phyloP scores from a whole-genome alignment of 2,113 vertebrate genomes.

The Euleptes europaea region DNA sequence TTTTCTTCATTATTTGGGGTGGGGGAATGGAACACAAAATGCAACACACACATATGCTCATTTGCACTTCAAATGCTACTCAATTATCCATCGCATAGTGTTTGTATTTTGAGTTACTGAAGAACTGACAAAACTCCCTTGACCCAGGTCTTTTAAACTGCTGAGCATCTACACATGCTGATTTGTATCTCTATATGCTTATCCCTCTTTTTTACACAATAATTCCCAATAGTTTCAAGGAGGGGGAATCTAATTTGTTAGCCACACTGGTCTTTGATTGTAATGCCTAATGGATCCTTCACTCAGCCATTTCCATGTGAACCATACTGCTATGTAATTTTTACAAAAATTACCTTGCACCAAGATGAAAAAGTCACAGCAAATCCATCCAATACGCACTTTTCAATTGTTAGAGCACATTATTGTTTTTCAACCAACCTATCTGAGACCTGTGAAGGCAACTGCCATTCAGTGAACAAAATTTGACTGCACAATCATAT shows the following conservation, averaged over 20 bases:
- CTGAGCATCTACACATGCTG: background rate
- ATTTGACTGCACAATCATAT: background rate
- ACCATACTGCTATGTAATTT: background rate
- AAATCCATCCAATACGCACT: background rate
- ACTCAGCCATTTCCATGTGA: background rate
- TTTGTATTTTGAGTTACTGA: background rate
- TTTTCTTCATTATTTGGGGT: conserved; percentile 59
- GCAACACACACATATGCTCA: conserved; percentile 54
- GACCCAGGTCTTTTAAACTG: accelerated
- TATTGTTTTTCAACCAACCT: too few species aligned
- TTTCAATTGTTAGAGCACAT: too few species aligned
- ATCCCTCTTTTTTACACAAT: too few species aligned
- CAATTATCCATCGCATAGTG: background rate
- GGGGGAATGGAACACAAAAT: conserved; percentile 36
- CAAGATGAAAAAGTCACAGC: background rate
- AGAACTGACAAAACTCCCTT: background rate
- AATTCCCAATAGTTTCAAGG: too few species aligned
- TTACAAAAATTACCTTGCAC: background rate
- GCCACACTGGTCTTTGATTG: background rate
- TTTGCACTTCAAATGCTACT: conserved; percentile 18
- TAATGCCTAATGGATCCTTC: background rate
- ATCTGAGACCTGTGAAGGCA: background rate
- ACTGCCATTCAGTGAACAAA: background rate
- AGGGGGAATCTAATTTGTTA: background rate
- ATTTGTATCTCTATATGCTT: background rate